These are phyloP conservation scores for Orchesella flavescens DNA, from an alignment of 2,888 invertebrate genomes.

Conservation along the genomic window DNA sequence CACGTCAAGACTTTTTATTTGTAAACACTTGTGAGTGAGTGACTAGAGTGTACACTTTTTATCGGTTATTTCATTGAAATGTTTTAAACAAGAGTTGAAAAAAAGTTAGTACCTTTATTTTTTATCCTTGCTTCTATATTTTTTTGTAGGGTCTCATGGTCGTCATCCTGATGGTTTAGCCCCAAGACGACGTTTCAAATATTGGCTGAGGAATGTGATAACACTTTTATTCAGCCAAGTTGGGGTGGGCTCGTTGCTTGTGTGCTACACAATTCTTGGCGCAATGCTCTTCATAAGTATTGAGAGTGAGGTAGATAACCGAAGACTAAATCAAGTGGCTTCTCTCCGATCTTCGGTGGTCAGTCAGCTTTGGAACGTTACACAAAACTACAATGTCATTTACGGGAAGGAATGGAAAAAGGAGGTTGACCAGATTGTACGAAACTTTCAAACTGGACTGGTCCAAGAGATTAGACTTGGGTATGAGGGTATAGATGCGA, in stretches of 20 bases:
- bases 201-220: constrained; percentile 68
- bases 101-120: constrained; percentile 21
- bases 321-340: constrained; percentile 66
- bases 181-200: constrained; percentile 60
- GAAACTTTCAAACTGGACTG: constrained; percentile 69
- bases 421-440: constrained; percentile 70
- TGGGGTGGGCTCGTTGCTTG: constrained; percentile 73
- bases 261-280: constrained; percentile 73
- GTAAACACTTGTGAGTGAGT: constrained; percentile 41
- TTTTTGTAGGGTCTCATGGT: constrained; percentile 29
- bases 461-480: constrained; percentile 71
- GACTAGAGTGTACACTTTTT: constrained; percentile 6
- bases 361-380: constrained; percentile 72
- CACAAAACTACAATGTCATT: constrained; percentile 72
- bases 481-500: constrained; percentile 66
- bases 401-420: constrained; percentile 70
- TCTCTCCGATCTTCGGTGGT: constrained; percentile 70
- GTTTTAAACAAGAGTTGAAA: constrained; percentile 40
- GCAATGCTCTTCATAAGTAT: constrained; percentile 73
- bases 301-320: constrained; percentile 71
- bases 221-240: constrained; percentile 72
- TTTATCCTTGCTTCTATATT: constrained; percentile 4
- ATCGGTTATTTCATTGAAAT: constrained; percentile 43
- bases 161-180: constrained; percentile 33
- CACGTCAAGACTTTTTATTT: constrained; percentile 21